Conservation (phyloP, 2,888 invertebrate genomes). For the Philopedon plagiatum region DNA sequence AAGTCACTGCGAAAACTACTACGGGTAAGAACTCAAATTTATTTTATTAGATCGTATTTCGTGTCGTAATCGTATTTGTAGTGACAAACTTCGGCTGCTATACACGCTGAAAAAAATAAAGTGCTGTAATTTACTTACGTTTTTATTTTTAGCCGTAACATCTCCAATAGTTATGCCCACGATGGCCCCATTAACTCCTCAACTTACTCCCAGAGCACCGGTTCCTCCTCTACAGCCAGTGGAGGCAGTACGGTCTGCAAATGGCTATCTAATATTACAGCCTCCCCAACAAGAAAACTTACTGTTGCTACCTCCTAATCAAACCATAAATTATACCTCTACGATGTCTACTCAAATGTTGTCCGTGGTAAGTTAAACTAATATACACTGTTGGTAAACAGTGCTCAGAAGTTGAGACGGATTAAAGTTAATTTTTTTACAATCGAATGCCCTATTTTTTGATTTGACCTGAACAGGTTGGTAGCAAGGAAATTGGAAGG, state of each 20-base stretch:
- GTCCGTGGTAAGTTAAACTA: constrained; percentile 61
- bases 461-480: too few species aligned
- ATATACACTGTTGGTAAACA: too few species aligned
- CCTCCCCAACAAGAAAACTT: constrained; percentile 51
- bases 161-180: constrained; percentile 22
- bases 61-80: too few species aligned
- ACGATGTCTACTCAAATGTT: constrained; percentile 55
- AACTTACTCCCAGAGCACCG: constrained; percentile 35
- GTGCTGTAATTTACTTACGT: not conserved
- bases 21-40: constrained; percentile 26
- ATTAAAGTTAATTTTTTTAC: too few species aligned
- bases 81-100: too few species aligned
- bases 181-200: constrained; percentile 26
- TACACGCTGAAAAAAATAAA: too few species aligned
- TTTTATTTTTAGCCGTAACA: not conserved
- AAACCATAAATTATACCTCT: constrained; percentile 56
- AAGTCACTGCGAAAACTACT: constrained; percentile 1
- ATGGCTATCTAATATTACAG: constrained; percentile 52
- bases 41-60: not conserved
- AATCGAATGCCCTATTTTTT: too few species aligned
- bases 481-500: too few species aligned
- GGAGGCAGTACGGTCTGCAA: constrained; percentile 38
- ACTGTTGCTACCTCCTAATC: constrained; percentile 57
- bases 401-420: too few species aligned
- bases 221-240: constrained; percentile 38